These are phyloP conservation scores for Yponomeuta evonymella DNA, from an alignment of 2,888 invertebrate genomes.

Conservation along the genomic window DNA sequence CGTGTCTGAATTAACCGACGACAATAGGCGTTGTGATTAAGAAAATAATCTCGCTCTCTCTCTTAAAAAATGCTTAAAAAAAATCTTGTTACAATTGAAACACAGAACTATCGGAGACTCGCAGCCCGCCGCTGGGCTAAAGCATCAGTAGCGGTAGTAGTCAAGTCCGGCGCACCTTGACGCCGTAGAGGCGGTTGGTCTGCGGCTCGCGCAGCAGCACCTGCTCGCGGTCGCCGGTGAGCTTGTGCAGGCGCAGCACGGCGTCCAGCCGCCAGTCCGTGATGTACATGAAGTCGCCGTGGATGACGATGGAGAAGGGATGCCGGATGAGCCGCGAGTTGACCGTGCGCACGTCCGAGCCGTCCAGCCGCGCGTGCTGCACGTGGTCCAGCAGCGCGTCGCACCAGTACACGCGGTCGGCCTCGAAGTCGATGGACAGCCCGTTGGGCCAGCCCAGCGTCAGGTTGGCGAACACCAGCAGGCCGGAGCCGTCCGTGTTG, in stretches of 20 bases:
- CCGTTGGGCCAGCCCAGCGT: slow-evolving; percentile 99
- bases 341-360: slow-evolving; percentile 92
- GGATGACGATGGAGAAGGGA: slow-evolving; percentile 94
- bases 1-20: too few relatives aligned
- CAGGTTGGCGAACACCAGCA: slow-evolving; percentile 91
- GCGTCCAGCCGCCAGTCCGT: slow-evolving; percentile 98
- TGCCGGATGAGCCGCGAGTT: slow-evolving; percentile 90
- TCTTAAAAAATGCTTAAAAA: too few relatives aligned
- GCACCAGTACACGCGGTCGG: slow-evolving; percentile 96
- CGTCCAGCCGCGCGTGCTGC: slow-evolving; percentile 94
- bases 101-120: too few relatives aligned
- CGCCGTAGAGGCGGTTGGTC: slow-evolving; percentile 92
- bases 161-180: slow-evolving; percentile 73
- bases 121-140: too few relatives aligned
- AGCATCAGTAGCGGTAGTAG: too few relatives aligned
- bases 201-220: slow-evolving; percentile 92
- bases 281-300: slow-evolving; percentile 94
- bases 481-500: slow-evolving; percentile 90
- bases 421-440: slow-evolving; percentile 91
- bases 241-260: slow-evolving; percentile 91
- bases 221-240: slow-evolving; percentile 91
- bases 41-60: too few relatives aligned
- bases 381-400: slow-evolving; percentile 97
- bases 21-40: too few relatives aligned
- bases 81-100: too few relatives aligned